phyloP scores from a whole-genome alignment of 2,113 vertebrate genomes.

The Sylvia atricapilla region DNA sequence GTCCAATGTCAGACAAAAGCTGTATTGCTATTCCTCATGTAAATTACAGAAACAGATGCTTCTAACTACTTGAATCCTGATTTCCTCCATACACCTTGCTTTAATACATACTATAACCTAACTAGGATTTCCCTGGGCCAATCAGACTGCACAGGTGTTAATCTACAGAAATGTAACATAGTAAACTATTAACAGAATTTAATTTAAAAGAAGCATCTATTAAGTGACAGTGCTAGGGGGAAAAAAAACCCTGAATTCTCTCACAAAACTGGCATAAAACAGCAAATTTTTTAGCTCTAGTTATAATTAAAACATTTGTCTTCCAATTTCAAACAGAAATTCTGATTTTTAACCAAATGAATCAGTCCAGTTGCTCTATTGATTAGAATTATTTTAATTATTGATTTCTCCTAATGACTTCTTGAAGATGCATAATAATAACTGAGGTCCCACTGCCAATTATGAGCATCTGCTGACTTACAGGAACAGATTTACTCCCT shows the following conservation, averaged over 20 bases:
- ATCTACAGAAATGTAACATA: neutral
- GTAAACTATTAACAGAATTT: neutral
- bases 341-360: neutral
- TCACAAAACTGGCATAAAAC: neutral
- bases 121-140: neutral
- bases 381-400: neutral
- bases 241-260: neutral
- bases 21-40: neutral
- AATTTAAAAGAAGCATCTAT: neutral
- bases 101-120: neutral
- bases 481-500: neutral
- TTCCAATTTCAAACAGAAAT: neutral
- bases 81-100: neutral
- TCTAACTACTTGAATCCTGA: neutral
- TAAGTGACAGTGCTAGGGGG: neutral
- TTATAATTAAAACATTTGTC: neutral
- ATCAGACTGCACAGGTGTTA: neutral
- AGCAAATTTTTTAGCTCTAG: neutral
- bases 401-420: neutral
- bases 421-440: neutral
- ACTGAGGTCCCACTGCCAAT: neutral
- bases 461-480: neutral
- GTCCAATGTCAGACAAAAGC: neutral
- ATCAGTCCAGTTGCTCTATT: neutral
- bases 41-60: neutral